Base-by-base conservation (phyloP, 2,888 invertebrate species). In the Xanthorhoe designata region DNA sequence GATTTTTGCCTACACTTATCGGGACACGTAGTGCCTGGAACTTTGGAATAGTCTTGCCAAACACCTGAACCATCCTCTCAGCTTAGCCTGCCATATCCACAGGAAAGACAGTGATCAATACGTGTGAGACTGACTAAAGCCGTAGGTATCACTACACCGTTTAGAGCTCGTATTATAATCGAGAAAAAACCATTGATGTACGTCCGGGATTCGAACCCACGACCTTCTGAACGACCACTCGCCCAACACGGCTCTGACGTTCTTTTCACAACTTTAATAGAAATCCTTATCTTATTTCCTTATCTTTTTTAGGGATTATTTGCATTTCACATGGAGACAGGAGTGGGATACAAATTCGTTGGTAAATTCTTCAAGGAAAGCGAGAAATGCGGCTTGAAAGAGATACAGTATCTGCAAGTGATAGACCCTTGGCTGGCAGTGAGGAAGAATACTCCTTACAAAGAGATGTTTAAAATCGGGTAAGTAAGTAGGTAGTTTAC, bases 301-400 rank as follows among this genome's bases (percentile, higher is more conserved):
- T 61, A 45, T 32, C 2, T 13, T 17, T 59, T 32, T 19, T 24
- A 94, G 82, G 95, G 95, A 10, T 86, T 96, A 29, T 96, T 95
- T 76, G 96, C 95, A 1, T 96, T 96, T 74, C 95, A 96, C 79
- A 95, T 95, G 82, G 96, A 96, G 82, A 88, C 94, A 0, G 94
- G 95, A 0, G 94, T 95, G 0, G 95, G 95, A 0, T 96, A 96
- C 80, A 95, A 96, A 79, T 87, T 96, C 32, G 94, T 96, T 0
- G 94, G 94, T 17, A 95, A 95, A 80, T 95, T 94, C 61, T 96
- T 95, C 78, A 88, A 92, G 17, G 96, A 96, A 81, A 94, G 94
- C 13, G 95, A 96, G 82, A 96, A 96, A 80, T 96, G 96, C 78
- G 95, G 95, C 0, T 84, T 96, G 19, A 94, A 94, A 63, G 96